Evolutionary conservation across 1,140 invertebrate genomes (phyloP).

Genomic region (Pachypeltis micranthus): DNA sequence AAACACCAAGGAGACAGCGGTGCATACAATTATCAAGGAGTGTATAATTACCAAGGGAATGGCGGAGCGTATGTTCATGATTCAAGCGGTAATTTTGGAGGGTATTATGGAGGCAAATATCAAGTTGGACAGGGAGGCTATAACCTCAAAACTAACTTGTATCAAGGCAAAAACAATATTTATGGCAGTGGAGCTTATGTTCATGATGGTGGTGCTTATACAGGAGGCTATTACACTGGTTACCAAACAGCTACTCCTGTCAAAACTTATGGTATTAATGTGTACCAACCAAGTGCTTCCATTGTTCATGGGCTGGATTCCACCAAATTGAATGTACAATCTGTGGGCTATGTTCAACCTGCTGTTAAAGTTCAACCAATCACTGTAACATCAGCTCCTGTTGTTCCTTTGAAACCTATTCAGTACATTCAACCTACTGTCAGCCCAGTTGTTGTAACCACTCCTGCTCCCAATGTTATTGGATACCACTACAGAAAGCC

Average conservation of each 20-base stretch:
- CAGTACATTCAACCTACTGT: slow-evolving; percentile 17
- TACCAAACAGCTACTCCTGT: slow-evolving; percentile 15
- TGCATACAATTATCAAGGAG: slow-evolving; percentile 7
- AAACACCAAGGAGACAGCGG: slow-evolving; percentile 15
- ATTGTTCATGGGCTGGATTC: not conserved
- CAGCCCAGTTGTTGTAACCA: slow-evolving; percentile 8
- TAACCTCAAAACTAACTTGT: not conserved
- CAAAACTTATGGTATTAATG: slow-evolving; percentile 1
- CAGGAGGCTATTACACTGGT: slow-evolving; percentile 26
- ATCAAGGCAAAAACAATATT: not conserved
- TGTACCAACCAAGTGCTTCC: not conserved
- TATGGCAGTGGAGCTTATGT: not conserved
- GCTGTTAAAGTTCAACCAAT: slow-evolving; percentile 8
- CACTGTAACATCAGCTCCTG: slow-evolving; percentile 16
- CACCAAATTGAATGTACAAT: not conserved
- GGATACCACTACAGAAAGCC: slow-evolving; percentile 20
- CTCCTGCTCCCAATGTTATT: slow-evolving; percentile 17
- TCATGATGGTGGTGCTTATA: slow-evolving; percentile 31
- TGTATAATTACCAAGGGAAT: slow-evolving; percentile 6
- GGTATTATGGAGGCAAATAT: slow-evolving; percentile 36
- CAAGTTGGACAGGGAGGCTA: slow-evolving; percentile 21
- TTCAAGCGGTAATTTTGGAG: slow-evolving; percentile 30
- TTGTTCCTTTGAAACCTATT: slow-evolving; percentile 17
- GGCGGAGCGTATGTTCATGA: slow-evolving; percentile 19
- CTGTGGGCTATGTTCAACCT: not conserved